phyloP scores from a whole-genome alignment of 2,113 vertebrate species.

The Amblyopsis rosae region DNA sequence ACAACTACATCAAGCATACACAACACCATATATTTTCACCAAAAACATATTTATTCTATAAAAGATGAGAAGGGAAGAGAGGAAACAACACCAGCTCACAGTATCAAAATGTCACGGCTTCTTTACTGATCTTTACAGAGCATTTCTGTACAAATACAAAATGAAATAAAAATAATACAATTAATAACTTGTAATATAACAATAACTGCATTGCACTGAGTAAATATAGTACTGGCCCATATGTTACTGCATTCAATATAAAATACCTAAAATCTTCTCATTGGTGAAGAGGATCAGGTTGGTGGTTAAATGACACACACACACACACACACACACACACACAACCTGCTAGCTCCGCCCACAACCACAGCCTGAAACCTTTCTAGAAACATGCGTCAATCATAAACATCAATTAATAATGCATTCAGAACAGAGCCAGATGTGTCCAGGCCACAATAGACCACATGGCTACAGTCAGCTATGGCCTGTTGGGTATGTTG shows the following conservation, averaged over 20 bases:
- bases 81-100: conserved; percentile 78
- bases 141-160: conserved; percentile 85
- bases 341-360: not conserved
- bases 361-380: no score
- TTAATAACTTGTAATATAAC: conserved; percentile 76
- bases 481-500: no score
- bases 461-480: no score
- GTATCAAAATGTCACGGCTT: conserved; percentile 82
- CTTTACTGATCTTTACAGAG: conserved; percentile 80
- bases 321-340: conserved; percentile 34
- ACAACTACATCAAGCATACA: not conserved
- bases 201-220: conserved; percentile 84
- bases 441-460: no score
- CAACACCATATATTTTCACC: conserved; percentile 63
- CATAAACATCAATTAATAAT: no score
- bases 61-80: conserved; percentile 67
- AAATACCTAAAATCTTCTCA: conserved; percentile 69
- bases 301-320: conserved; percentile 52
- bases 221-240: conserved; percentile 84
- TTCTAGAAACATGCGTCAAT: no score
- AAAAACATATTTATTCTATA: conserved; percentile 83
- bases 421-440: no score
- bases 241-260: conserved; percentile 83
- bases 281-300: conserved; percentile 54
- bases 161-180: conserved; percentile 61